These are phyloP conservation scores for Ornithorhynchus anatinus DNA, from an alignment of 2,113 vertebrate genomes.

Conservation along the genomic window DNA sequence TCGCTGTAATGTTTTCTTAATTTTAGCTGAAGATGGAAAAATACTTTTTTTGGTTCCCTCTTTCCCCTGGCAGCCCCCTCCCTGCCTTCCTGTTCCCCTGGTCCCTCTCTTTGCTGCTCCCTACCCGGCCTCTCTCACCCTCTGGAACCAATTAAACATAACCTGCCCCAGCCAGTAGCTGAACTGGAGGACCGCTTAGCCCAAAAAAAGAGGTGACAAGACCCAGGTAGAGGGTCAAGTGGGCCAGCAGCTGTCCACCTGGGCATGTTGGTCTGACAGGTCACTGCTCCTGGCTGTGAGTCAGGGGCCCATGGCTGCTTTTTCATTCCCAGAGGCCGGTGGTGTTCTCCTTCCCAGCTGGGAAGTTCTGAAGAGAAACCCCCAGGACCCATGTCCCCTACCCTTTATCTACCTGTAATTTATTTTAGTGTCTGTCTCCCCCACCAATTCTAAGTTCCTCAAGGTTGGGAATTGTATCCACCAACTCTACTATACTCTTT, in stretches of 20 bases:
- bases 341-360: too few relatives aligned
- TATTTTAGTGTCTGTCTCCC: too few relatives aligned
- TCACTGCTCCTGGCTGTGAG: too few relatives aligned
- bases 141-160: not conserved
- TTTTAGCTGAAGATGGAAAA: slow-evolving; percentile 2
- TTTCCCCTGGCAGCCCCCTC: not conserved
- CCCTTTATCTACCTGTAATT: too few relatives aligned
- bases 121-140: not conserved
- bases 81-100: not conserved
- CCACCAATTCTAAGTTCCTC: too few relatives aligned
- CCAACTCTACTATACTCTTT: too few relatives aligned
- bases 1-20: not conserved
- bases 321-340: too few relatives aligned
- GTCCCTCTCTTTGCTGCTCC: not conserved
- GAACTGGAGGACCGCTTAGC: not conserved
- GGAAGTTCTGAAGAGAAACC: too few relatives aligned
- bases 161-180: not conserved
- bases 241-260: not conserved
- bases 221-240: not conserved
- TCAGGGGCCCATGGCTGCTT: not conserved
- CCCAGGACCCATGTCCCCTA: too few relatives aligned
- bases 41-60: not conserved
- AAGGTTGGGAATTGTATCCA: too few relatives aligned
- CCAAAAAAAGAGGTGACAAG: not conserved
- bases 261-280: too few relatives aligned